A percentile compares a stretch with the other conserved stretches of the same genome.
phyloP scores from a whole-genome alignment of 2,113 vertebrate species.

The Condylura cristata region DNA sequence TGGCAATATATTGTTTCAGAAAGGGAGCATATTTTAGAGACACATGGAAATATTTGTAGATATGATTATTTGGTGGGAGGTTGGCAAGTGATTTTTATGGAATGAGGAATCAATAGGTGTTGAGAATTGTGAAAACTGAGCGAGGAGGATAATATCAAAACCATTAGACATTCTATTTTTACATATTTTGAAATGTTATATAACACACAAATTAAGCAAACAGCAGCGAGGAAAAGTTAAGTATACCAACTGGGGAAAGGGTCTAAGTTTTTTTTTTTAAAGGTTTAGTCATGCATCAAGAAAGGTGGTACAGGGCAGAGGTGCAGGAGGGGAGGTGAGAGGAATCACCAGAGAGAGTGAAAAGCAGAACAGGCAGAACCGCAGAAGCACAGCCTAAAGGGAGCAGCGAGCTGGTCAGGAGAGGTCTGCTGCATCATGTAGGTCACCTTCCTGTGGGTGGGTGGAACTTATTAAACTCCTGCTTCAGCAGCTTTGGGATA shows the following conservation, averaged over 20 bases:
- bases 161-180: not conserved
- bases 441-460: too few species aligned
- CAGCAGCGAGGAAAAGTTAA: not conserved
- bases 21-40: not conserved
- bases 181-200: not conserved
- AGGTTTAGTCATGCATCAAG: too few species aligned
- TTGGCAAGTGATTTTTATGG: not conserved
- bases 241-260: not conserved
- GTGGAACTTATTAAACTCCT: too few species aligned
- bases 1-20: not conserved
- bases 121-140: not conserved
- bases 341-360: too few species aligned
- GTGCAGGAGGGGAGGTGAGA: too few species aligned
- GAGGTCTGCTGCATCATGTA: too few species aligned
- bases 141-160: not conserved
- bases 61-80: not conserved
- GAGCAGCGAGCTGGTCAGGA: too few species aligned
- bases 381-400: too few species aligned
- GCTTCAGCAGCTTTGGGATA: too few species aligned
- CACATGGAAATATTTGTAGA: not conserved
- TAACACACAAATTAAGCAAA: not conserved
- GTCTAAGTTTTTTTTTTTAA: too few species aligned
- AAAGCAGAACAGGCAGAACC: too few species aligned
- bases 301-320: too few species aligned
- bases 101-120: not conserved